Evolutionary conservation across 2,888 invertebrate genomes (phyloP), one percentile per base, ranked within the genome.

Genomic region (Chymomyza caudatula): DNA sequence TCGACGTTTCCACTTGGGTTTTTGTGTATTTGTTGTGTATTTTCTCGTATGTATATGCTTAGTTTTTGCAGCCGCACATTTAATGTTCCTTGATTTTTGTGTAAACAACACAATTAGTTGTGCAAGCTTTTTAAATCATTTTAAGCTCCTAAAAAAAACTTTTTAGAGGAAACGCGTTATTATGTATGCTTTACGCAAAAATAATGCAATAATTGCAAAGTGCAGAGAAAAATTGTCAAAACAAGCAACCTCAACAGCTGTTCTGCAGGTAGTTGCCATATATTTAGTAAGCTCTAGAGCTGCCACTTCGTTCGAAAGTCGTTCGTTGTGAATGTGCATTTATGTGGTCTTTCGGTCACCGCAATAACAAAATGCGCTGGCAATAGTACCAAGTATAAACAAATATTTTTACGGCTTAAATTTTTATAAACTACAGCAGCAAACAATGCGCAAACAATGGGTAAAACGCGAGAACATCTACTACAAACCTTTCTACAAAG

Each of bases 401-500:
- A 54, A n/a, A 58, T 58, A 23, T 44, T 53, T 29, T 47, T 49
- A 19, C 19, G 55, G n/a, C 47, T 55, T 37, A 49, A 65, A 29
- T 65, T n/a, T 11, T 37, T 11, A 37, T 37, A 11, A 11, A 11
- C 11, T 37, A 37, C 11, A 37, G 29, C 29, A 37, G 11, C 11
- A 47, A 54, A 54, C 2, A 15, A 82, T 83, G 82, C 85, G 82
- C 67, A 91, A 91, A 80, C 89, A 89, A 64, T 90, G 91, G 91
- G 88, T 90, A 17, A 90, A 90, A 74, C 83, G 88, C 8, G 90
- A 90, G 69, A 89, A 90, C 64, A 89, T 90, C 37, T 90, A 90
- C 67, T 90, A 88, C 76, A 90, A 89, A 65, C 90, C 90, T 17
- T 90, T 90, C 68, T 90, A 90, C 77, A 90, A 89, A 73, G 89